Evolutionary conservation across 2,797 vertebrate species (phyloP).

Genomic region (Acipenser ruthenus): DNA sequence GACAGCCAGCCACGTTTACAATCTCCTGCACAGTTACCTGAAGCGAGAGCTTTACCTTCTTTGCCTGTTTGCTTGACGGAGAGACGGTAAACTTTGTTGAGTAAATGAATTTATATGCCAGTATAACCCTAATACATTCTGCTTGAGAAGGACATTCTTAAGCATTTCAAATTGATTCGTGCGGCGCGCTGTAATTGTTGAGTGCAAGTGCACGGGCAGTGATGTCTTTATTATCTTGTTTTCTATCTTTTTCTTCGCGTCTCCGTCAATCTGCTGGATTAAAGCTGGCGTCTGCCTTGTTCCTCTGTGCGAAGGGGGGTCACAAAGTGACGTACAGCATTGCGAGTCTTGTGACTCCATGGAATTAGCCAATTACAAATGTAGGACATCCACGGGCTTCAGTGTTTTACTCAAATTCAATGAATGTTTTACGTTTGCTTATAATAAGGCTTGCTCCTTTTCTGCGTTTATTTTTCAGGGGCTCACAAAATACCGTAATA

Average conservation of each 20-base stretch:
- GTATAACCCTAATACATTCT: conserved; percentile 19
- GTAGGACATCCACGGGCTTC: too few species aligned
- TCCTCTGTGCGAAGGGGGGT: conserved; percentile 5
- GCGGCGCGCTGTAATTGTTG: conserved; percentile 29
- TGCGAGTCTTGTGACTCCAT: too few species aligned
- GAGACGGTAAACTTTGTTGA: background rate
- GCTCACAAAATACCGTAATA: too few species aligned
- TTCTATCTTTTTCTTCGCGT: conserved; percentile 21
- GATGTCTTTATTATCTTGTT: conserved; percentile 35
- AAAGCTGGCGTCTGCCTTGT: conserved; percentile 47
- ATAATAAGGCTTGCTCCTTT: too few species aligned
- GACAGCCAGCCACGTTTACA: too few species aligned
- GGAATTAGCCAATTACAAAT: too few species aligned
- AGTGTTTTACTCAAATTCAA: too few species aligned
- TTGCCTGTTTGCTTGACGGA: background rate
- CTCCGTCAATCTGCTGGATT: conserved; percentile 38
- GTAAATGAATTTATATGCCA: conserved; percentile 19
- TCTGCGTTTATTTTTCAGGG: too few species aligned
- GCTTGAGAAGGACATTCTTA: conserved; percentile 17
- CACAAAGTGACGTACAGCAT: too few species aligned
- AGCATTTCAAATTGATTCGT: conserved; percentile 24
- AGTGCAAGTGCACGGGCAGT: conserved; percentile 26
- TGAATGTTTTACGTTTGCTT: too few species aligned
- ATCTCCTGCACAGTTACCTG: too few species aligned
- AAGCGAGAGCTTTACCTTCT: background rate